Conservation (phyloP, 2,113 vertebrate species). For the Glaucidium brasilianum region DNA sequence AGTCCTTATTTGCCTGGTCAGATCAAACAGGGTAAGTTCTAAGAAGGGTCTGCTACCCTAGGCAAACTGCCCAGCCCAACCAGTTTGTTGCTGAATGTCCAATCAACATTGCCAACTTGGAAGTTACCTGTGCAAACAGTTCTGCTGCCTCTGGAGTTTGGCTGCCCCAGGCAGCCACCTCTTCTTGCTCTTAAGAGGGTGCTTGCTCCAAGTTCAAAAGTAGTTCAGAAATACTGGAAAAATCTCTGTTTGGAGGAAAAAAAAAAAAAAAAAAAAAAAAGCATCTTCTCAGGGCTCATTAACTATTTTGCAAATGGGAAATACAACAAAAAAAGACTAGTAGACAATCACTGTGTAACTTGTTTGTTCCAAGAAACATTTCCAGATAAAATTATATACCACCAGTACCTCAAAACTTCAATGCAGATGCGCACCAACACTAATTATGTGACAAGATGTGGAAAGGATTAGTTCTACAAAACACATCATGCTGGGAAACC, state of each 20-base stretch:
- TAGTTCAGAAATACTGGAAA: background rate
- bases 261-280: background rate
- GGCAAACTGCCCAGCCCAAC: background rate
- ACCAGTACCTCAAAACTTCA: background rate
- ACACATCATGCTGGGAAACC: background rate
- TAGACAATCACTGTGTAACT: background rate
- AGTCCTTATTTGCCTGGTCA: background rate
- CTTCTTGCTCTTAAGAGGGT: background rate
- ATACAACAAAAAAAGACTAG: background rate
- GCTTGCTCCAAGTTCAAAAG: background rate
- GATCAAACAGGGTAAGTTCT: background rate
- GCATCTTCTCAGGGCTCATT: background rate
- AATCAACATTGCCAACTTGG: background rate
- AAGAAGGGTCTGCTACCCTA: background rate
- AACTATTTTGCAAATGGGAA: background rate
- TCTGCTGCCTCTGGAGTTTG: background rate
- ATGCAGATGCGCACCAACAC: background rate
- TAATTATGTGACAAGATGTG: background rate
- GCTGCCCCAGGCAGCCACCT: background rate
- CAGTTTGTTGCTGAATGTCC: background rate
- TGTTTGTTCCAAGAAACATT: background rate
- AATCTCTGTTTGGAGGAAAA: background rate
- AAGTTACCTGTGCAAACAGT: background rate
- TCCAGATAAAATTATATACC: background rate
- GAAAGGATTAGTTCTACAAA: constrained; percentile 4